Conservation (phyloP, 2,888 invertebrate species). For the Meiosimyza decipiens region DNA sequence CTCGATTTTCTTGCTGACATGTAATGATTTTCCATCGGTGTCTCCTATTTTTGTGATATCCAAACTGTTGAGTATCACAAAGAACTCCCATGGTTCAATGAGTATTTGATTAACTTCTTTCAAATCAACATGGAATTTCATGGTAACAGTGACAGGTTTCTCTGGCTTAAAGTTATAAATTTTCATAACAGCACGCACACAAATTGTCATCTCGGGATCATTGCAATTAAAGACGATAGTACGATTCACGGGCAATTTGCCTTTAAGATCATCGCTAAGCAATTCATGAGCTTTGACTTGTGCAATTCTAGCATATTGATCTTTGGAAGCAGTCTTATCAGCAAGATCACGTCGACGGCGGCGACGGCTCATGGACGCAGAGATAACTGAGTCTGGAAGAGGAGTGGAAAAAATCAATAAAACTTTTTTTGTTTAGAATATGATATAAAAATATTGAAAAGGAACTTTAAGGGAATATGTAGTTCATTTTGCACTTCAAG, state of each 20-base stretch:
- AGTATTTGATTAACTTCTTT: conserved; percentile 64
- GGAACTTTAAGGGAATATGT: neutral
- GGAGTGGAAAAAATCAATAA: too few species aligned
- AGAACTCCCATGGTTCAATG: conserved; percentile 65
- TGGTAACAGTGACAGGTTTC: conserved; percentile 56
- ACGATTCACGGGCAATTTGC: conserved; percentile 63
- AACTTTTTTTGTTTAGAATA: neutral
- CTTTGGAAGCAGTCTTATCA: conserved; percentile 54
- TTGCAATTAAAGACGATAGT: conserved; percentile 66
- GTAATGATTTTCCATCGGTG: conserved; percentile 50
- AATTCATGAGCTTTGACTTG: conserved; percentile 57
- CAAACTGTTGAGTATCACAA: conserved; percentile 60
- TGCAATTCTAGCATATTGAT: conserved; percentile 60
- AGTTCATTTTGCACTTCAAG: too few species aligned
- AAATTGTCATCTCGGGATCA: conserved; percentile 59
- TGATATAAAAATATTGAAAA: neutral
- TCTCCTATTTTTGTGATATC: conserved; percentile 59
- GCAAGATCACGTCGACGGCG: conserved; percentile 54
- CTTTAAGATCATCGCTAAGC: conserved; percentile 61
- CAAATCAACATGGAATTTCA: conserved; percentile 62
- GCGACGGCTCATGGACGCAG: conserved; percentile 50
- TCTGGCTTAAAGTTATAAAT: conserved; percentile 62
- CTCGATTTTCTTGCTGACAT: conserved; percentile 58
- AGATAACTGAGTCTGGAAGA: conserved; percentile 48
- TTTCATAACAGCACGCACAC: conserved; percentile 60